phyloP scores from a whole-genome alignment of 2,888 invertebrate species.

The Laspeyria flexula region DNA sequence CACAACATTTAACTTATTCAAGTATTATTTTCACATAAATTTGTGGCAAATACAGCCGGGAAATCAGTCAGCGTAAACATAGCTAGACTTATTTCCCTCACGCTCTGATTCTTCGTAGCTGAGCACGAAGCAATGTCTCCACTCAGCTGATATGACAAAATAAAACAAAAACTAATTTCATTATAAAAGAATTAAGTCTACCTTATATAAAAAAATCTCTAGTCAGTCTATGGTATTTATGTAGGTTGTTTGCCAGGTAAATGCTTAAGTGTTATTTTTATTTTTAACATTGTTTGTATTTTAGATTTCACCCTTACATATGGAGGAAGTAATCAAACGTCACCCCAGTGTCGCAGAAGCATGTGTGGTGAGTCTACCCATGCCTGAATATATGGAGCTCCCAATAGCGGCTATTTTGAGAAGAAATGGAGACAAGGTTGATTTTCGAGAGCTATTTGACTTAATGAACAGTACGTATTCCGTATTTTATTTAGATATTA shows the following conservation, averaged over 20 bases:
- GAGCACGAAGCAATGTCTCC: conserved; percentile 41
- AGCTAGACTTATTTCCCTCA: conserved; percentile 58
- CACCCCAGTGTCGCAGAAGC: conserved; percentile 54
- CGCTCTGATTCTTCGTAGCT: conserved; percentile 57
- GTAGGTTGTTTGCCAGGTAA: no score
- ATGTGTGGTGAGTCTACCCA: conserved; percentile 56
- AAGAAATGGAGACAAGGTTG: conserved; percentile 41
- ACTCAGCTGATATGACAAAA: conserved; percentile 44
- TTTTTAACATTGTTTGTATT: conserved; percentile 6
- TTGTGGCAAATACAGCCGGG: conserved; percentile 29
- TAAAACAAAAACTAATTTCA: conserved; percentile 44
- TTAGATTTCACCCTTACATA: conserved; percentile 56
- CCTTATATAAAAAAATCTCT: no score
- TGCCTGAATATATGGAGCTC: conserved; percentile 46
- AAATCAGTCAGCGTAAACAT: conserved; percentile 54
- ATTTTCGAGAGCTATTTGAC: conserved; percentile 54
- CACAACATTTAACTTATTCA: no score
- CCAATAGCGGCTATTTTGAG: conserved; percentile 55
- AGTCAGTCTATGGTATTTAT: no score
- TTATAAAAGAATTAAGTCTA: conserved; percentile 25
- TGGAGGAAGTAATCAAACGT: conserved; percentile 55
- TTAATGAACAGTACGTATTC: conserved; percentile 52
- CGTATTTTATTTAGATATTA: background rate
- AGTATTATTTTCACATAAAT: conserved; percentile 11
- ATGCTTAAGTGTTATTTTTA: no score